Evolutionary conservation across 2,888 invertebrate genomes (phyloP).

Genomic region (Gari tellinella): DNA sequence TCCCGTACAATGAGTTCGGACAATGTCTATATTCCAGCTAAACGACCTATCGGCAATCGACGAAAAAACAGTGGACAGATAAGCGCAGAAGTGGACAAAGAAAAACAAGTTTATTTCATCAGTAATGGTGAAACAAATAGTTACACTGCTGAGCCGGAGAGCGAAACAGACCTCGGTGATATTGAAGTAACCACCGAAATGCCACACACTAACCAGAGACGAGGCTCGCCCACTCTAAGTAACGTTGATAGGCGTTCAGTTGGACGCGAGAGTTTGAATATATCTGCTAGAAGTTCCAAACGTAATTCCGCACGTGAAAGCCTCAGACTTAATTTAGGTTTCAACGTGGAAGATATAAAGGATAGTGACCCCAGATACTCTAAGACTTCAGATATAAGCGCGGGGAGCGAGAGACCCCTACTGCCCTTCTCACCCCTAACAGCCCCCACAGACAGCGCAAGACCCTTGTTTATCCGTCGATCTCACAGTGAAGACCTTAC

Average conservation of each 20-base stretch:
- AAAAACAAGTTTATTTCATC: background rate
- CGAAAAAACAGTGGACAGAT: slow-evolving; percentile 3
- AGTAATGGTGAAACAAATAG: background rate
- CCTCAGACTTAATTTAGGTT: too few relatives aligned
- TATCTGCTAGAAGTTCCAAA: too few relatives aligned
- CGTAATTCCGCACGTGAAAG: too few relatives aligned
- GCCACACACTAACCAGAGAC: too few relatives aligned
- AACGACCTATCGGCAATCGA: background rate
- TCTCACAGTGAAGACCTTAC: slow-evolving; percentile 10
- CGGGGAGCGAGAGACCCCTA: slow-evolving; percentile 10
- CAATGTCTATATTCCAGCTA: slow-evolving; percentile 4
- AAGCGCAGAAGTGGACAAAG: slow-evolving; percentile 7
- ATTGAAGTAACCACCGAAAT: too few relatives aligned
- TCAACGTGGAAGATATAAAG: too few relatives aligned
- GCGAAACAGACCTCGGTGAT: background rate
- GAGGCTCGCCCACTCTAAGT: too few relatives aligned
- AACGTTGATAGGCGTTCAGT: too few relatives aligned
- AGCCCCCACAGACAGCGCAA: background rate
- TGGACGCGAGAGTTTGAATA: too few relatives aligned
- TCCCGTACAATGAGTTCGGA: slow-evolving; percentile 28
- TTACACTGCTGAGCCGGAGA: background rate
- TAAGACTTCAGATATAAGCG: slow-evolving; percentile 11
- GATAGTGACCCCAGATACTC: background rate
- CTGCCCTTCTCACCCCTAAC: slow-evolving; percentile 1
- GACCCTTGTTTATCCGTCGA: slow-evolving; percentile 4